These are phyloP conservation scores for Latheticus oryzae DNA, from an alignment of 2,888 invertebrate genomes.

Conservation along the genomic window DNA sequence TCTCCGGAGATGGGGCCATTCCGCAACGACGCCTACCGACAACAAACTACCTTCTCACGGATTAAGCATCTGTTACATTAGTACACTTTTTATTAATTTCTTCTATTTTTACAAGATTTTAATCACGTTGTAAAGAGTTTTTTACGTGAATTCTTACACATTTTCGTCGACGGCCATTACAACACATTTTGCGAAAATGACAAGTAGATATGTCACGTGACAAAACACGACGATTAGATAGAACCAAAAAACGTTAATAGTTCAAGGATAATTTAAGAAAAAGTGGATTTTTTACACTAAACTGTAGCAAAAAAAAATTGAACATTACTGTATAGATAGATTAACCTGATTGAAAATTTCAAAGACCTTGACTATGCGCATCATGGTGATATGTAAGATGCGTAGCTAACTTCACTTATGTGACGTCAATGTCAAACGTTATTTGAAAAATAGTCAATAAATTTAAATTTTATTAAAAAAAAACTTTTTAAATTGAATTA, in stretches of 20 bases:
- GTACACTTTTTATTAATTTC: slow-evolving; percentile 4
- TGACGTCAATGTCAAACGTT: slow-evolving; percentile 14
- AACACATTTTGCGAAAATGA: slow-evolving; percentile 42
- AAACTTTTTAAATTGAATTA: too few relatives aligned
- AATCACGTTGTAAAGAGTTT: slow-evolving; percentile 40
- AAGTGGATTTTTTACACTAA: too few relatives aligned
- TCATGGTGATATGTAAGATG: too few relatives aligned
- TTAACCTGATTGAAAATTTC: slow-evolving; percentile 37
- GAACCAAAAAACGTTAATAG: background rate
- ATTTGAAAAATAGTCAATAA: too few relatives aligned
- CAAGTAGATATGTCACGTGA: slow-evolving; percentile 40
- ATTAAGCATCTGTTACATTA: slow-evolving; percentile 30
- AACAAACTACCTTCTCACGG: slow-evolving; percentile 29
- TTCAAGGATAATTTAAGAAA: too few relatives aligned
- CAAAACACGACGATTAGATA: slow-evolving; percentile 19
- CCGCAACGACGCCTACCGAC: slow-evolving; percentile 11
- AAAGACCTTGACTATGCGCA: slow-evolving; percentile 37
- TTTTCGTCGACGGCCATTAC: slow-evolving; percentile 61
- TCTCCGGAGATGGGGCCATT: slow-evolving; percentile 84
- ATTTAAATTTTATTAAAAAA: too few relatives aligned
- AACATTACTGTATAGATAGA: too few relatives aligned
- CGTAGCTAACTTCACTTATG: slow-evolving; percentile 4
- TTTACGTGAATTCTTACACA: slow-evolving; percentile 58
- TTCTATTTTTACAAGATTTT: background rate
- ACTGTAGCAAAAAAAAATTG: too few relatives aligned